Evolutionary conservation across 1,140 invertebrate genomes (phyloP).

Genomic region (Drosophila bipectinata): DNA sequence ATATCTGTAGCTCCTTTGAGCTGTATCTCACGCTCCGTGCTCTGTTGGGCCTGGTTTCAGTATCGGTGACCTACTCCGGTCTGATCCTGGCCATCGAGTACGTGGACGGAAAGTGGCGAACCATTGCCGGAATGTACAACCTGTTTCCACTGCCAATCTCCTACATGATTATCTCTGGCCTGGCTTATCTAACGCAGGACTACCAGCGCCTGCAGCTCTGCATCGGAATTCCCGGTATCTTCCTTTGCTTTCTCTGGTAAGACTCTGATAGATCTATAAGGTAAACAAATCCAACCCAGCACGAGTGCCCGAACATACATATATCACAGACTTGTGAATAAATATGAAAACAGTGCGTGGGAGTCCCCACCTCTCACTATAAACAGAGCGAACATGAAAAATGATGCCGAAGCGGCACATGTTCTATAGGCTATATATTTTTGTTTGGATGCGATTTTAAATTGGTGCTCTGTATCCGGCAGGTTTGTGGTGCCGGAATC

Average conservation of each 20-base stretch:
- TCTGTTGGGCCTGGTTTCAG: slow-evolving; percentile 88
- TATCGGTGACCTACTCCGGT: slow-evolving; percentile 89
- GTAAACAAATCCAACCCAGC: slow-evolving; percentile 42
- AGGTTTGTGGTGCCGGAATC: slow-evolving; percentile 93
- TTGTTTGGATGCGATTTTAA: slow-evolving; percentile 8
- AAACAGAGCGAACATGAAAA: slow-evolving; percentile 43
- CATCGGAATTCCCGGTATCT: slow-evolving; percentile 88
- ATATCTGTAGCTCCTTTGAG: slow-evolving; percentile 87
- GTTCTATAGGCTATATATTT: slow-evolving; percentile 20
- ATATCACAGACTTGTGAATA: slow-evolving; percentile 48
- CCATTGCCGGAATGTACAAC: slow-evolving; percentile 89
- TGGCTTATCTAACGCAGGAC: slow-evolving; percentile 89
- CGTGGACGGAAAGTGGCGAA: slow-evolving; percentile 90
- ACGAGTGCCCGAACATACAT: slow-evolving; percentile 17
- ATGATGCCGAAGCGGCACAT: slow-evolving; percentile 35
- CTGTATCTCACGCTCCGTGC: slow-evolving; percentile 87
- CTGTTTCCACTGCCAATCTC: slow-evolving; percentile 89
- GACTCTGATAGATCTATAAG: slow-evolving; percentile 21
- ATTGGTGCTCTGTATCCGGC: slow-evolving; percentile 4
- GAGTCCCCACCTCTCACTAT: slow-evolving; percentile 40
- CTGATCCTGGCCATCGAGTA: slow-evolving; percentile 89
- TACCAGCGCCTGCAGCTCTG: slow-evolving; percentile 90
- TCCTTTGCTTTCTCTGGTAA: slow-evolving; percentile 88
- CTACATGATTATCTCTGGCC: slow-evolving; percentile 89
- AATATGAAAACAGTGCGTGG: slow-evolving; percentile 59